Evolutionary conservation across 2,113 vertebrate species (phyloP), one percentile per base, ranked within the genome.

Genomic region (Stictonetta naevosa): DNA sequence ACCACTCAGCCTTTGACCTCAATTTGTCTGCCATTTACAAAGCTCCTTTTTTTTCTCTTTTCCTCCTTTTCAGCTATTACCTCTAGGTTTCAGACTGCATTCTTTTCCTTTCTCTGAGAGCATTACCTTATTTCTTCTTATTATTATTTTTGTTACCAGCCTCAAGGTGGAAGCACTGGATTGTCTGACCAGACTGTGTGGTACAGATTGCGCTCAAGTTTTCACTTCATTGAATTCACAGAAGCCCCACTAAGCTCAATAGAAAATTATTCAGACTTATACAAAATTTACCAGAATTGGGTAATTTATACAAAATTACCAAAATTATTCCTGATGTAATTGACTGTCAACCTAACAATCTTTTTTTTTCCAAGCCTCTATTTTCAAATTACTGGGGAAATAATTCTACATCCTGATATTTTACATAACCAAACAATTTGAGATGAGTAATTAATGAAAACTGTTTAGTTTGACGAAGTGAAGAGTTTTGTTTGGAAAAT

Each of bases 311-410:
- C 20, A 48, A 48, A 48, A 83, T 67, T 84, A 82, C 12, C 36
- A 72, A 67, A 86, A 90, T 40, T 38, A 63, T 82, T 63, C 8
- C 13, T 11, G 52, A 67, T 74, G 44, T 80, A 59, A 78, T 89
- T 94, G 77, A 67, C 73, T 29, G 16, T 10, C 69, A 36, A 18
- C 74, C 72, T 56, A 42, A 52, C 25, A 62, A 25, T 19, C 46
- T 22, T 44, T 29, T 26, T 26, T 31, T 58, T 64, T 36, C 33
- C 46, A 83, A 75, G 38, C 19, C 33, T 23, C 36, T 42, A 14
- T 71, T 90, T 83, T 77, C 53, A 73, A 74, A 79, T 88, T 92
- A 62, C 74, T 66, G 53, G 55, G 55, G 86, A 86, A 94, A 94
- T 74, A 58, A 64, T 44, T 40, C 28, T 55, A 46, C 52, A 33